phyloP scores from a whole-genome alignment of 2,113 vertebrate genomes.

The Chaetura pelagica region DNA sequence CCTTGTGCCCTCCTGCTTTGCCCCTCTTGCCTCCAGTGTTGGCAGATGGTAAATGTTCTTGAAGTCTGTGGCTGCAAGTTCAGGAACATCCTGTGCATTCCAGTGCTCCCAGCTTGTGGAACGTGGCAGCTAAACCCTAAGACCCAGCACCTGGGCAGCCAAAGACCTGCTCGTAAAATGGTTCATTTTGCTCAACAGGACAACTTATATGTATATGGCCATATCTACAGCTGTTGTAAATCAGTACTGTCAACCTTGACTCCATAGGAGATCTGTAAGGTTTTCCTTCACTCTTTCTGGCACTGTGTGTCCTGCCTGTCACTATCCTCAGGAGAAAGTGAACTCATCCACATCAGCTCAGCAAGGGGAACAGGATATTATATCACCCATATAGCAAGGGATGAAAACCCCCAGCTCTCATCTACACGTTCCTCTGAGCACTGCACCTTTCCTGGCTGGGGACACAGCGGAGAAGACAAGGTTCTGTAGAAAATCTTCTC shows the following conservation, averaged over 20 bases:
- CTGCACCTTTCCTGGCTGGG: background rate
- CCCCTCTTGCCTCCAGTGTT: background rate
- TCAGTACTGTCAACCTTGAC: background rate
- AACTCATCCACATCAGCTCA: slow-evolving; percentile 6
- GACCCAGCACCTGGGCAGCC: rapidly evolving
- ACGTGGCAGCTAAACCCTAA: rapidly evolving
- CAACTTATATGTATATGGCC: background rate
- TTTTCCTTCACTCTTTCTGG: background rate
- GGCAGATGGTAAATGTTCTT: background rate
- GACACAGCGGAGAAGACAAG: background rate
- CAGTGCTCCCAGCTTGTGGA: background rate
- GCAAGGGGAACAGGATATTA: background rate
- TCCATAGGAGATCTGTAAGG: background rate
- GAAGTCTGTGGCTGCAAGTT: background rate
- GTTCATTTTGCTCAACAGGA: background rate
- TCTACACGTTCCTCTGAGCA: background rate
- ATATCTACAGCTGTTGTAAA: background rate
- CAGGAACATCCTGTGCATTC: background rate
- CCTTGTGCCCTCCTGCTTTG: background rate
- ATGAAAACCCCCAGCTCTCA: background rate
- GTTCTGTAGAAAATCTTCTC: background rate
- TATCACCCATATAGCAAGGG: background rate
- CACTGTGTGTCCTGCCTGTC: background rate
- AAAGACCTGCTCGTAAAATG: background rate
- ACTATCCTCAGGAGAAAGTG: background rate